These are phyloP conservation scores for Alligator mississippiensis DNA, from an alignment of 2,113 vertebrate genomes.

Conservation along the genomic window DNA sequence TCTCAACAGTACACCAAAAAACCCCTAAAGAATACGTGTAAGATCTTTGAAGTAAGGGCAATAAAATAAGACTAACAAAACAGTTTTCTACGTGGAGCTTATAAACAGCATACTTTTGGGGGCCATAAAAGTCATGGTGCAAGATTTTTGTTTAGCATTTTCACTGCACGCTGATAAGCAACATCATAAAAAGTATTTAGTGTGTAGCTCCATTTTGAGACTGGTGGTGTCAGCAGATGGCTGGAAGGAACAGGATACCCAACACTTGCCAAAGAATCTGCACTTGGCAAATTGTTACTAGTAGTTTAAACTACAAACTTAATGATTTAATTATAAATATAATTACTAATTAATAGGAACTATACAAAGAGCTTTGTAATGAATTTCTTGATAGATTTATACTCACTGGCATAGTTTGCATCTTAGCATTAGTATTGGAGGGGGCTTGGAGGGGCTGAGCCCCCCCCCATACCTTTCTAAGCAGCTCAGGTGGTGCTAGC, in stretches of 20 bases:
- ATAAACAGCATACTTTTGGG: not conserved
- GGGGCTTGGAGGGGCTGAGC: too few relatives aligned
- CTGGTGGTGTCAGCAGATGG: not conserved
- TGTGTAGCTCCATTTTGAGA: not conserved
- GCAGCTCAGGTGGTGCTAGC: too few relatives aligned
- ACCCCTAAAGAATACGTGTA: not conserved
- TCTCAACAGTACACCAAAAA: not conserved
- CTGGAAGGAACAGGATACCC: not conserved
- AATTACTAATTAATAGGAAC: not conserved
- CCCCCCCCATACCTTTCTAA: too few relatives aligned
- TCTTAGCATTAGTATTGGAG: not conserved
- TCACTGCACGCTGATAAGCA: not conserved
- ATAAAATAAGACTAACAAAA: too few relatives aligned
- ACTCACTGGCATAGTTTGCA: not conserved
- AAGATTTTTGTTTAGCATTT: not conserved
- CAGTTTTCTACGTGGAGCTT: not conserved
- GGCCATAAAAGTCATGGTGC: not conserved
- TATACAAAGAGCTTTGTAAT: not conserved
- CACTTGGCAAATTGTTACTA: not conserved
- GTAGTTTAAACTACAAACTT: not conserved
- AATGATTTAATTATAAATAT: not conserved
- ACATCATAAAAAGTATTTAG: not conserved
- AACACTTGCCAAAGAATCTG: not conserved
- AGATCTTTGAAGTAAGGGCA: too few relatives aligned
- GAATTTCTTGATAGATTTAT: not conserved